Evolutionary conservation across 1,140 invertebrate species (phyloP), one percentile per base, ranked within the genome.

Genomic region (Caenorhabditis briggsae): DNA sequence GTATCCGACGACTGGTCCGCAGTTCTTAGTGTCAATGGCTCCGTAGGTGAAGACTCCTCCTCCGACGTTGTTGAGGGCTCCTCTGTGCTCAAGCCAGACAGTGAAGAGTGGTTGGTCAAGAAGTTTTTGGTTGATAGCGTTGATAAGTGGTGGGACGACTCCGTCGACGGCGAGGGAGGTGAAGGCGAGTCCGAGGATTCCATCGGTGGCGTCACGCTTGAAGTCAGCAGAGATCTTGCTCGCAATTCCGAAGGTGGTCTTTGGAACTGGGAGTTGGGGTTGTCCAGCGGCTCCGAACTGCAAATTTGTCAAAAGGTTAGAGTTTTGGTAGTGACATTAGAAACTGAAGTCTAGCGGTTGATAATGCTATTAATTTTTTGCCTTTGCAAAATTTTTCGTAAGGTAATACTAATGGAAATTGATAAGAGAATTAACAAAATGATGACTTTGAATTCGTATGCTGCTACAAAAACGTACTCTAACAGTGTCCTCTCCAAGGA

Each of bases 31-130:
- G 5, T 53, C 50, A 6, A 53, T 9, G 16, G 9, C 50, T 53
- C 50, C 50, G 16, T 53, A 53, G 16, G 50, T 53, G 50, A 53
- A 53, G 50, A 53, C 50, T 12, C 50, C 50, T 53, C 50, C 50
- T 53, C 9, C 9, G 50, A 53, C 50, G 50, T 53, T 53, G 50
- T 53, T 84, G 16, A 82, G 20, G 12, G 50, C 46, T 41, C 88
- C 88, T 20, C 83, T 50, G 25, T 89, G 78, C 84, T 86, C 64
- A 8, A 90, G 83, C 55, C 64, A 90, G 41, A 90, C 89, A 20
- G 90, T 90, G 89, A 90, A 90, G 41, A 90, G 25, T 9, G 90
- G 89, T 48, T 88, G 70, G 58, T 90, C 90, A 14, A 90, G 87
- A 12, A 90, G 82, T 41, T 53, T 53, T 48, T 90, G 89, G 18